Conservation (phyloP, 2,888 invertebrate genomes). For the Orgyia antiqua region DNA sequence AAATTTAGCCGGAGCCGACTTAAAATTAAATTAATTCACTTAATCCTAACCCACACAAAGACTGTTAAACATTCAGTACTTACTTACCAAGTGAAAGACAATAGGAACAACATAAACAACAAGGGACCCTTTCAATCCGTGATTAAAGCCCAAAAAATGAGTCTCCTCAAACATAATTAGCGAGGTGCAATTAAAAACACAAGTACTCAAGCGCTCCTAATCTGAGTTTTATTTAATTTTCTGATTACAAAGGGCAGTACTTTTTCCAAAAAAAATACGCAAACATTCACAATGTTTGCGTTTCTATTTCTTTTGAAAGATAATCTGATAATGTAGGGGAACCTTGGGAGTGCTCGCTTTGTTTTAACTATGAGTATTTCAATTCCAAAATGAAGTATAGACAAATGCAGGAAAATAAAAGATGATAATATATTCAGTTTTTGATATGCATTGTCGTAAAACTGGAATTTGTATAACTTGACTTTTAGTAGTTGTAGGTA, state of each 20-base stretch:
- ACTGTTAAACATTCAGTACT: slow-evolving; percentile 9
- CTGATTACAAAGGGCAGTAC: slow-evolving; percentile 26
- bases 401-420: too few species aligned
- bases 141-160: slow-evolving; percentile 22
- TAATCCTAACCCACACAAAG: slow-evolving; percentile 4
- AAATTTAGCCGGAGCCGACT: slow-evolving; percentile 5
- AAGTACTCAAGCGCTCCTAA: slow-evolving; percentile 28
- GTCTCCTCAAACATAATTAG: slow-evolving; percentile 26
- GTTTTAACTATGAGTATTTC: slow-evolving; percentile 20
- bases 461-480: too few species aligned
- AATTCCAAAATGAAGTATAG: slow-evolving; percentile 12
- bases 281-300: slow-evolving; percentile 20
- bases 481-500: too few species aligned
- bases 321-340: slow-evolving; percentile 28
- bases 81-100: slow-evolving; percentile 15
- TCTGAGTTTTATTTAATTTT: slow-evolving; percentile 32
- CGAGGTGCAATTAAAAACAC: slow-evolving; percentile 26
- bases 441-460: too few species aligned
- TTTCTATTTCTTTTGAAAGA: slow-evolving; percentile 21
- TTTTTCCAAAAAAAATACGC: slow-evolving; percentile 22
- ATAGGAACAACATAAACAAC: slow-evolving; percentile 19
- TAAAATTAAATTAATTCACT: slow-evolving; percentile 6
- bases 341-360: slow-evolving; percentile 23
- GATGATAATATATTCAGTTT: too few species aligned
- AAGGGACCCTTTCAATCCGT: slow-evolving; percentile 20